Evolutionary conservation across 2,888 invertebrate genomes (phyloP).

Genomic region (Clepsis dumicolana): DNA sequence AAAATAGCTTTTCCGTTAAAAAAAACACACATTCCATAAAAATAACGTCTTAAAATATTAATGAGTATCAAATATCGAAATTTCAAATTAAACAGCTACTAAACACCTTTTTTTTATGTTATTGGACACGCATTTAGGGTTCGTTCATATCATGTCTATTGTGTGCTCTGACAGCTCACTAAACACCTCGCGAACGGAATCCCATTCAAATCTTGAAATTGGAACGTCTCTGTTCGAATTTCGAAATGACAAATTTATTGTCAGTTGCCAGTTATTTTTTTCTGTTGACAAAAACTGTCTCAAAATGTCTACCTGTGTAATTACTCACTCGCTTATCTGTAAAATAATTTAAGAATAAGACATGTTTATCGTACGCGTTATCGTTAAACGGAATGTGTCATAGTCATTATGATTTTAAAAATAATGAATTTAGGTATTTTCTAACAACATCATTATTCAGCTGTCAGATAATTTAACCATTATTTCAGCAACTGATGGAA

Average conservation of each 20-base stretch:
- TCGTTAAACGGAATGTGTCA: neutral
- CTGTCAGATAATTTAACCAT: too few relatives aligned
- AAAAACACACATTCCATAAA: neutral
- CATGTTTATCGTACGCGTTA: neutral
- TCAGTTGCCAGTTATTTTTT: constrained; percentile 17
- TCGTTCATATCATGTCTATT: constrained; percentile 62
- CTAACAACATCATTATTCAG: too few relatives aligned
- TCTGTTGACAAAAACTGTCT: constrained; percentile 7
- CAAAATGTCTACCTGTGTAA: constrained; percentile 6
- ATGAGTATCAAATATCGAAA: constrained; percentile 30
- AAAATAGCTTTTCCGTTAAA: neutral
- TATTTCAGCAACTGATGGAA: too few relatives aligned
- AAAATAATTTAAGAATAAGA: constrained; percentile 1
- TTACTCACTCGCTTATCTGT: neutral
- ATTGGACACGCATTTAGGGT: constrained; percentile 67
- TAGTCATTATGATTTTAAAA: neutral
- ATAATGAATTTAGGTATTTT: too few relatives aligned
- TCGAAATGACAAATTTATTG: constrained; percentile 45
- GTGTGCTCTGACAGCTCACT: constrained; percentile 72
- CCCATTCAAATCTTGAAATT: constrained; percentile 61
- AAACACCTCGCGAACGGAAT: constrained; percentile 60
- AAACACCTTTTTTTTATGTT: constrained; percentile 56
- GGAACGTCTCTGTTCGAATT: constrained; percentile 68
- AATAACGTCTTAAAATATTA: neutral
- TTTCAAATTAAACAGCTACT: constrained; percentile 41